A percentile compares a stretch with the other conserved stretches of the same genome.
phyloP scores from a whole-genome alignment of 2,888 invertebrate genomes.

The Desoria tigrina region DNA sequence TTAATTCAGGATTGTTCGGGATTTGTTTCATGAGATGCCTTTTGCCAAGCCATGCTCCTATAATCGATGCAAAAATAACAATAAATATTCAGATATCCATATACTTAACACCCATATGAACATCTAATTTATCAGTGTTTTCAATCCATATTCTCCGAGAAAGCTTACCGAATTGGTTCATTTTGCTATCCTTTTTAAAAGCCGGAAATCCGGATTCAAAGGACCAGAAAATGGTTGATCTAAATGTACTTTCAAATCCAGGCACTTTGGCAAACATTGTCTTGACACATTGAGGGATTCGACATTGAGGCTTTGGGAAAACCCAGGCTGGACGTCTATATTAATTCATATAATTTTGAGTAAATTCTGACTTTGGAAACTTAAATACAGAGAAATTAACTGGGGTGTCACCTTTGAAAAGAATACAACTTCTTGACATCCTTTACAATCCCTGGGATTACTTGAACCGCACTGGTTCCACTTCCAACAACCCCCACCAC shows the following conservation, averaged over 20 bases:
- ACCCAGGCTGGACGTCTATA: constrained; percentile 40
- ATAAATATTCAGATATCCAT: too few species aligned
- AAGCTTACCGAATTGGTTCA: constrained; percentile 22
- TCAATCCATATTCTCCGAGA: neutral
- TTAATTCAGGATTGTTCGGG: neutral
- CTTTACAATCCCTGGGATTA: constrained; percentile 39
- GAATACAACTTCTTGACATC: constrained; percentile 33
- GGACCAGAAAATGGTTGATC: neutral
- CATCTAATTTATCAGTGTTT: neutral
- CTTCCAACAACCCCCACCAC: constrained; percentile 41
- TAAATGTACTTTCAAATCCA: neutral
- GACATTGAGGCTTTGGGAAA: neutral
- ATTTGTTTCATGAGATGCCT: neutral
- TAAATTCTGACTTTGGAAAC: too few species aligned
- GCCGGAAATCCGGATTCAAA: neutral
- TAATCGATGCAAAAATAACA: neutral
- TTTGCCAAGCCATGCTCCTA: neutral
- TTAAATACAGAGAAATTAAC: too few species aligned
- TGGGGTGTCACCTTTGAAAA: too few species aligned
- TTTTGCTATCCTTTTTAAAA: constrained; percentile 9
- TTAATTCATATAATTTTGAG: too few species aligned
- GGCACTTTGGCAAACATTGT: neutral
- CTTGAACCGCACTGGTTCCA: constrained; percentile 45
- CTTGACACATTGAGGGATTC: neutral
- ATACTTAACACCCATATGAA: neutral